phyloP scores from a whole-genome alignment of 2,888 invertebrate genomes.

The Dascillus cervinus region DNA sequence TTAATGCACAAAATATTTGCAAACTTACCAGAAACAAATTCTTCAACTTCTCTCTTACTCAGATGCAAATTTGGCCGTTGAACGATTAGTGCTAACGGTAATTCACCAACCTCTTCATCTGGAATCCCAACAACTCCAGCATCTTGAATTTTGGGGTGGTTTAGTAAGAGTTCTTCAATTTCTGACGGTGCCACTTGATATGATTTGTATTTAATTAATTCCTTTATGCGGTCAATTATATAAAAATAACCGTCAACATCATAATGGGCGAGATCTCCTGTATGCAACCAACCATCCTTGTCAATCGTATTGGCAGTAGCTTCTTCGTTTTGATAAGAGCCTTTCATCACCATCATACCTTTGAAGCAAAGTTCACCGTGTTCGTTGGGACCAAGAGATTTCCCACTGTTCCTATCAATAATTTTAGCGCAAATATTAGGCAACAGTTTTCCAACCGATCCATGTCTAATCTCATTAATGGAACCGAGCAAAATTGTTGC shows the following conservation, averaged over 20 bases:
- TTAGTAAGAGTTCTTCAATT: constrained; percentile 51
- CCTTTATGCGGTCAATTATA: constrained; percentile 69
- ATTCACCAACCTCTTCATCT: constrained; percentile 45
- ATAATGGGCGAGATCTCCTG: constrained; percentile 67
- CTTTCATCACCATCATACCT: constrained; percentile 56
- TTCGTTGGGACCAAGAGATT: constrained; percentile 49
- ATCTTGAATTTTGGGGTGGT: constrained; percentile 49
- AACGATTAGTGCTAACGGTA: constrained; percentile 46
- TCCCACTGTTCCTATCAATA: constrained; percentile 49
- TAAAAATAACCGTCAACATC: constrained; percentile 65
- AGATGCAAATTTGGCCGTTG: constrained; percentile 31
- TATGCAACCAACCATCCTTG: constrained; percentile 68
- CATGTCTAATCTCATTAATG: no score
- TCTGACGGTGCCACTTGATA: constrained; percentile 64
- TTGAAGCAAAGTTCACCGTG: constrained; percentile 74
- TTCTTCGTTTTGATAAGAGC: constrained; percentile 60
- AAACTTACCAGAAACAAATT: constrained; percentile 35
- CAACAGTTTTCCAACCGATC: no score
- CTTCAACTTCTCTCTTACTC: constrained; percentile 32
- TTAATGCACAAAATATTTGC: no score
- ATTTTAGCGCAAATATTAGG: no score
- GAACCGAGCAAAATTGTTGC: no score
- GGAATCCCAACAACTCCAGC: constrained; percentile 53
- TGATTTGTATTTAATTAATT: constrained; percentile 77
- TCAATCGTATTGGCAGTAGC: constrained; percentile 58